phyloP scores from a whole-genome alignment of 2,113 vertebrate species.

The Clupea harengus region DNA sequence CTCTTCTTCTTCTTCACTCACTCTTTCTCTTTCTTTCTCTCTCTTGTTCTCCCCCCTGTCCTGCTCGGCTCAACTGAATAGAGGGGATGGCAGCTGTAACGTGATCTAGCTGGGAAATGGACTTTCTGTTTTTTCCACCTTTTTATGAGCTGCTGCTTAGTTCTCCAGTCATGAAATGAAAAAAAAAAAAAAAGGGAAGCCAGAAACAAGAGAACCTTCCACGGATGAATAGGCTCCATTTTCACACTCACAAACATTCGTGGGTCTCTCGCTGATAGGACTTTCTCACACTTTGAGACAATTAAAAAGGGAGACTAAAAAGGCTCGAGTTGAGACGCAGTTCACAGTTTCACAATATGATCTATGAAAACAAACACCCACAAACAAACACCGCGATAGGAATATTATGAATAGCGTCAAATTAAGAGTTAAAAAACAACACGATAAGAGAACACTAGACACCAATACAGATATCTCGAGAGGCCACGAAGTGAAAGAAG shows the following conservation, averaged over 20 bases:
- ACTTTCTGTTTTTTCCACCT: constrained; percentile 24
- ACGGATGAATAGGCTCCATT: background rate
- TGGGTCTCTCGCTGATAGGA: background rate
- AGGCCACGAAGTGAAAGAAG: background rate
- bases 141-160: background rate
- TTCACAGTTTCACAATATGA: background rate
- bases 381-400: background rate
- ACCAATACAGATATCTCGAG: background rate
- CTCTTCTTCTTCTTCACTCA: background rate
- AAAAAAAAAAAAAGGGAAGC: background rate
- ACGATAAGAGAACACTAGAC: background rate
- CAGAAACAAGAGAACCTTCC: background rate
- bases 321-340: background rate
- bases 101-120: constrained; percentile 39
- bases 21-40: background rate
- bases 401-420: constrained; percentile 1
- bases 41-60: background rate
- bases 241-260: background rate
- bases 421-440: background rate
- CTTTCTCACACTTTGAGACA: constrained; percentile 1
- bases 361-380: background rate
- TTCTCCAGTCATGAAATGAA: background rate
- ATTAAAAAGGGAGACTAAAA: background rate
- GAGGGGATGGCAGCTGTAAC: constrained; percentile 28
- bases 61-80: background rate